Evolutionary conservation across 2,113 vertebrate genomes (phyloP).

Genomic region (Petrocephalus zakoni): DNA sequence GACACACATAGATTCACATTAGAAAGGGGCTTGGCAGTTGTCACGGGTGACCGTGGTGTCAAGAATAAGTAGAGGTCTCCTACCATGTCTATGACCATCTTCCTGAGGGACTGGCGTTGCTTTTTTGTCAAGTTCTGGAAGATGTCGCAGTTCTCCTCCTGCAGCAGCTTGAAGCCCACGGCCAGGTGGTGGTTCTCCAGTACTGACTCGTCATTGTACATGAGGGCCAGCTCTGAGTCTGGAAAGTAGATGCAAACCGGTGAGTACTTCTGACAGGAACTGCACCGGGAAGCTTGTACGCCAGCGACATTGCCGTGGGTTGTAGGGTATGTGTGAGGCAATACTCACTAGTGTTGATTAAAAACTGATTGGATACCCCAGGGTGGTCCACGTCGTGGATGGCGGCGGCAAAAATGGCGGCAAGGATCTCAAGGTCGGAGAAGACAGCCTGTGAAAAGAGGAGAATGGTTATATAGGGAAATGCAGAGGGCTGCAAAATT

Average conservation of each 20-base stretch:
- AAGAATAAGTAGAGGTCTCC: neutral
- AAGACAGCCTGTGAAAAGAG: constrained; percentile 78
- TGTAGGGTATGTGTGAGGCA: neutral
- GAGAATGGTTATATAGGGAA: neutral
- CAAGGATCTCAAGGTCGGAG: constrained; percentile 94
- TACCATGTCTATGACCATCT: constrained; percentile 99
- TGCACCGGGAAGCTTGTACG: too few relatives aligned
- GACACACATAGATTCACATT: neutral
- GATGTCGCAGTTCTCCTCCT: constrained; percentile 96
- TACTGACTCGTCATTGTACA: constrained; percentile 97
- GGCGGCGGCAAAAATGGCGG: constrained; percentile 93
- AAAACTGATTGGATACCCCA: constrained; percentile 95
- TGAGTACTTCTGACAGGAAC: neutral
- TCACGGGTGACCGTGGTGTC: neutral
- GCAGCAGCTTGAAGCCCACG: constrained; percentile 92
- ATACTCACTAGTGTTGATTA: constrained; percentile 96
- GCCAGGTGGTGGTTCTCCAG: constrained; percentile 96
- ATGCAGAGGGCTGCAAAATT: too few relatives aligned
- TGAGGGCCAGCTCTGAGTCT: constrained; percentile 94
- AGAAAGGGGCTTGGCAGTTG: neutral
- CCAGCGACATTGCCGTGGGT: too few relatives aligned
- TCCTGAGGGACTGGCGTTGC: constrained; percentile 89
- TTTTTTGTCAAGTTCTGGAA: constrained; percentile 97
- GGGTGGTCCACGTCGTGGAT: constrained; percentile 98
- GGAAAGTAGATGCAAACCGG: neutral